Evolutionary conservation across 2,113 vertebrate species (phyloP).

Genomic region (Casuarius casuarius): DNA sequence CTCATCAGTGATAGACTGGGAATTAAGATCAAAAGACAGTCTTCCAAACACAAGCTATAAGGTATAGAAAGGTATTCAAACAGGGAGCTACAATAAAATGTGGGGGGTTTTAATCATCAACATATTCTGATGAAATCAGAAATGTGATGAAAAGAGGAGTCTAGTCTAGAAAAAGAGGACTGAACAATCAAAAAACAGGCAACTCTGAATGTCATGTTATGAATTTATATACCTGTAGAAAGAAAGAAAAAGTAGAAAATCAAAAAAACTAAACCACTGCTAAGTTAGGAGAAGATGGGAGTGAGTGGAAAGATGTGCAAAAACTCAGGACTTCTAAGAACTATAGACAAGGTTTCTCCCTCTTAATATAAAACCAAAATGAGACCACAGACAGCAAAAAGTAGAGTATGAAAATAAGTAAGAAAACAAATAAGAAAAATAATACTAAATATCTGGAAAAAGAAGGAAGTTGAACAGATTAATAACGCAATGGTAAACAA

Average conservation of each 20-base stretch:
- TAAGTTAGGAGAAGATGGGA: not conserved
- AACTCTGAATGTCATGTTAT: not conserved
- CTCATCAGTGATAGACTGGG: not conserved
- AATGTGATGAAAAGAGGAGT: not conserved
- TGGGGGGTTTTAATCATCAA: not conserved
- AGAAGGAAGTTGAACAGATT: not conserved
- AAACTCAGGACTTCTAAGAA: not conserved
- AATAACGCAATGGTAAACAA: not conserved
- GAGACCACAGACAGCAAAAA: not conserved
- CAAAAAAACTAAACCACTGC: not conserved
- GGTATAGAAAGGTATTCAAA: not conserved
- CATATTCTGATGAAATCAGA: not conserved
- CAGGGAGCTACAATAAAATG: not conserved
- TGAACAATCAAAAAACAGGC: not conserved
- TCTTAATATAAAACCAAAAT: not conserved
- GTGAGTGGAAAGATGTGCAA: not conserved
- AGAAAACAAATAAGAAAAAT: not conserved
- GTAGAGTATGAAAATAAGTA: not conserved
- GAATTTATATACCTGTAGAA: not conserved
- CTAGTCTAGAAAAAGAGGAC: not conserved
- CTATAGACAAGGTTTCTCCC: not conserved
- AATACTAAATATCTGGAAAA: not conserved
- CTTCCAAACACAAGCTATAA: not conserved
- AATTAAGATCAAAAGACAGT: not conserved
- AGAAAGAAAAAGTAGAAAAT: not conserved